Evolutionary conservation across 2,113 vertebrate genomes (phyloP).

Genomic region (Athene noctua): DNA sequence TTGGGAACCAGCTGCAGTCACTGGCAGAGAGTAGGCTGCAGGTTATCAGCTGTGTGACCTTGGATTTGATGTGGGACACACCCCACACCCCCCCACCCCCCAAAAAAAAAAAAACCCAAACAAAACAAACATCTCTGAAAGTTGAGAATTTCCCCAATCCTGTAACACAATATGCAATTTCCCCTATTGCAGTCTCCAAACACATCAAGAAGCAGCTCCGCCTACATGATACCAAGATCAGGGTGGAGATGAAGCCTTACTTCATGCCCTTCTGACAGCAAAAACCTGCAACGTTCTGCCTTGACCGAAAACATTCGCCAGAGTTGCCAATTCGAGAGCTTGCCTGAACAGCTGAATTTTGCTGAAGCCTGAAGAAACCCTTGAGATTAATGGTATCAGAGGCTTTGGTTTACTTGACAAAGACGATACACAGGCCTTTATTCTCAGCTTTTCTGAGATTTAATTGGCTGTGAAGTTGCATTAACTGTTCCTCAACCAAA

Average conservation of each 20-base stretch:
- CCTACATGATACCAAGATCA: background rate
- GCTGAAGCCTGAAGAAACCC: background rate
- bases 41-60: rapidly evolving
- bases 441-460: background rate
- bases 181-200: background rate
- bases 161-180: rapidly evolving
- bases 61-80: background rate
- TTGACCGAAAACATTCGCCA: background rate
- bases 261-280: rapidly evolving
- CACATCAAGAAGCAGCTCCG: background rate
- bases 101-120: no score
- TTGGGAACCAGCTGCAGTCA: background rate
- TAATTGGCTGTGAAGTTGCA: background rate
- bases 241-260: background rate
- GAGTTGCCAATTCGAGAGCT: background rate
- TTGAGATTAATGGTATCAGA: background rate
- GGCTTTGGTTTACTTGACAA: background rate
- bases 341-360: background rate
- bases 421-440: background rate
- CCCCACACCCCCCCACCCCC: no score
- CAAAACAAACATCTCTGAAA: rapidly evolving
- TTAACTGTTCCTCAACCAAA: background rate
- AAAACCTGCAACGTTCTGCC: background rate
- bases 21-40: background rate
- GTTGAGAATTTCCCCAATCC: background rate